A percentile compares a stretch with the other conserved stretches of the same genome.
These are phyloP conservation scores for Lacerta agilis DNA, from an alignment of 2,797 vertebrate genomes.

Conservation along the genomic window DNA sequence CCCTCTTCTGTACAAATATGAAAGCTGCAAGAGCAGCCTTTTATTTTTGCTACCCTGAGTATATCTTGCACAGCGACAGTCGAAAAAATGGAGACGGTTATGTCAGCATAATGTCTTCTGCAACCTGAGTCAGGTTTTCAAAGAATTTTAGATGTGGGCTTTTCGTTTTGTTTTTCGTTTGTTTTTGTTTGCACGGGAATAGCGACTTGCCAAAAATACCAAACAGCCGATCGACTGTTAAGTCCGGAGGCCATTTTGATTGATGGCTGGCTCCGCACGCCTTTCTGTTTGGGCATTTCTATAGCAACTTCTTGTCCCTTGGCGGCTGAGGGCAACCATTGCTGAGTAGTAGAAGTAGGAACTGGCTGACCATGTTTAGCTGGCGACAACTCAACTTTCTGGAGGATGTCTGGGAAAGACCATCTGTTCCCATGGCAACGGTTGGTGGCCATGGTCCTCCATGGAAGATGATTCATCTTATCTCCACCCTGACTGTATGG, in stretches of 20 bases:
- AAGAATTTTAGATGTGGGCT: no score
- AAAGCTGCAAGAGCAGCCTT: no score
- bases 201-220: background rate
- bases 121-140: background rate
- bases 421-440: background rate
- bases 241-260: background rate
- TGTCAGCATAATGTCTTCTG: background rate
- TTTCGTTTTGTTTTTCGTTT: no score
- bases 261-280: background rate
- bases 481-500: background rate
- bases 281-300: background rate
- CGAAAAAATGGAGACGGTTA: background rate
- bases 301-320: background rate
- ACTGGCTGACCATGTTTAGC: background rate
- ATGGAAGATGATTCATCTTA: background rate
- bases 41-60: background rate
- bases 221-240: background rate
- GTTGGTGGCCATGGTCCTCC: background rate
- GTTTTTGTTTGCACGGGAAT: background rate
- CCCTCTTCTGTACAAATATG: no score
- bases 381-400: background rate
- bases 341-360: background rate
- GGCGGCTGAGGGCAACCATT: background rate
- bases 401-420: background rate
- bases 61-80: background rate